Evolutionary conservation across 2,888 invertebrate species (phyloP).

Genomic region (Philereme vetulata): DNA sequence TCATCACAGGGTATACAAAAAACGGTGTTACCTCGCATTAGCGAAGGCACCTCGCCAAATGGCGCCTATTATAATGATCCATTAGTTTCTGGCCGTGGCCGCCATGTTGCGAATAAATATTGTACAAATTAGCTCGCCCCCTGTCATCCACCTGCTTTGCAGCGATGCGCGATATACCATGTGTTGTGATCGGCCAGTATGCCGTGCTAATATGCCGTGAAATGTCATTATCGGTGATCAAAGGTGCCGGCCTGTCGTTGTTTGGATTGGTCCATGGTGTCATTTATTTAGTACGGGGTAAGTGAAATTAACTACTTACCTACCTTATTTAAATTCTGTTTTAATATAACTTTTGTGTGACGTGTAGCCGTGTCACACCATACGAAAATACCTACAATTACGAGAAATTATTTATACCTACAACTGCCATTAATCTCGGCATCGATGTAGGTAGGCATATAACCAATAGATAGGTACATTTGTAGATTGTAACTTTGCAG

Average conservation of each 20-base stretch:
- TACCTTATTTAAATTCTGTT: no score
- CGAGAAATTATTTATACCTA: no score
- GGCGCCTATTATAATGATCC: constrained; percentile 67
- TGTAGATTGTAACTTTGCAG: no score
- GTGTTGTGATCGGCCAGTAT: constrained; percentile 51
- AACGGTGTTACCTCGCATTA: constrained; percentile 55
- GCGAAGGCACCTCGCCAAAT: constrained; percentile 72
- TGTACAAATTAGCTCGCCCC: constrained; percentile 75
- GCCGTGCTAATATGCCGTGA: constrained; percentile 57
- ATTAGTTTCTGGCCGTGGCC: constrained; percentile 59
- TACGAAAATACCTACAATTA: no score
- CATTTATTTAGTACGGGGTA: no score
- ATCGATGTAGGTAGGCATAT: no score
- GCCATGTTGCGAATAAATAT: constrained; percentile 80
- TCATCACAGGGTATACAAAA: constrained; percentile 34
- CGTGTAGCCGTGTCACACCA: no score
- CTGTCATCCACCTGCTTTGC: constrained; percentile 67
- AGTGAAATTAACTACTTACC: no score
- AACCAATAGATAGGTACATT: no score
- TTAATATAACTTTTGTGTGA: no score
- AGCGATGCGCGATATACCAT: constrained; percentile 46
- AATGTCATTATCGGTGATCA: constrained; percentile 64
- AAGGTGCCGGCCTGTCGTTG: constrained; percentile 45
- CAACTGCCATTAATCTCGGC: no score
- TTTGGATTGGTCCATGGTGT: constrained; percentile 15